Conservation (phyloP, 1,140 invertebrate species). For the Zaprionus tsacasi region DNA sequence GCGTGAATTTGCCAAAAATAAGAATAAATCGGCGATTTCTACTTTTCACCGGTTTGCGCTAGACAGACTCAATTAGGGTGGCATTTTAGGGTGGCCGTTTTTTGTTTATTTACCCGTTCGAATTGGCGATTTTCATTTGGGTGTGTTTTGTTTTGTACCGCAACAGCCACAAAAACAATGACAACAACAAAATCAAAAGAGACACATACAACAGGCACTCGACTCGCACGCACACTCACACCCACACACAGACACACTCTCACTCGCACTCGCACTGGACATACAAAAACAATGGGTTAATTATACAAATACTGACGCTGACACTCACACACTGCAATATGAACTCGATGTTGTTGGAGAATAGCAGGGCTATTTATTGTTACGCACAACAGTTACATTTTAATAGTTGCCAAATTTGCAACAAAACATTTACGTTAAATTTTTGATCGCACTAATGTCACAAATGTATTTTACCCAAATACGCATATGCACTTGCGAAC, state of each 20-base stretch:
- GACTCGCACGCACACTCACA: slow-evolving; percentile 11
- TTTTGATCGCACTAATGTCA: slow-evolving; percentile 26
- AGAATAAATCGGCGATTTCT: slow-evolving; percentile 15
- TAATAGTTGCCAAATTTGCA: slow-evolving; percentile 19
- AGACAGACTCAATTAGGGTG: slow-evolving; percentile 2
- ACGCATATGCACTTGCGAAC: slow-evolving; percentile 53
- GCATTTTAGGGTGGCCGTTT: slow-evolving; percentile 16
- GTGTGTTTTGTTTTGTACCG: slow-evolving; percentile 60
- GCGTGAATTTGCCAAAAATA: slow-evolving; percentile 36
- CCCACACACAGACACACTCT: slow-evolving; percentile 10
- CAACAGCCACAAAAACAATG: slow-evolving; percentile 39
- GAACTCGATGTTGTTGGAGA: slow-evolving; percentile 10
- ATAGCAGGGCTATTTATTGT: slow-evolving; percentile 33
- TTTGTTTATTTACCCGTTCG: slow-evolving; percentile 13
- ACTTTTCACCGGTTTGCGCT: slow-evolving; percentile 38
- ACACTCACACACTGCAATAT: slow-evolving; percentile 43
- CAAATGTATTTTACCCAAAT: slow-evolving; percentile 52
- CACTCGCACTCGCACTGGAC: neutral
- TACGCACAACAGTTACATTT: slow-evolving; percentile 38
- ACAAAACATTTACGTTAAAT: slow-evolving; percentile 23
- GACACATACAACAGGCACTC: slow-evolving; percentile 19
- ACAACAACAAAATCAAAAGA: slow-evolving; percentile 21
- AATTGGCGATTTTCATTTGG: slow-evolving; percentile 35
- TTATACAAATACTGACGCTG: slow-evolving; percentile 41
- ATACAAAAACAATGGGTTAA: slow-evolving; percentile 46